A percentile compares a stretch with the other conserved stretches of the same genome.
Conservation (phyloP, 1,140 invertebrate species). For the Lerema accius region DNA sequence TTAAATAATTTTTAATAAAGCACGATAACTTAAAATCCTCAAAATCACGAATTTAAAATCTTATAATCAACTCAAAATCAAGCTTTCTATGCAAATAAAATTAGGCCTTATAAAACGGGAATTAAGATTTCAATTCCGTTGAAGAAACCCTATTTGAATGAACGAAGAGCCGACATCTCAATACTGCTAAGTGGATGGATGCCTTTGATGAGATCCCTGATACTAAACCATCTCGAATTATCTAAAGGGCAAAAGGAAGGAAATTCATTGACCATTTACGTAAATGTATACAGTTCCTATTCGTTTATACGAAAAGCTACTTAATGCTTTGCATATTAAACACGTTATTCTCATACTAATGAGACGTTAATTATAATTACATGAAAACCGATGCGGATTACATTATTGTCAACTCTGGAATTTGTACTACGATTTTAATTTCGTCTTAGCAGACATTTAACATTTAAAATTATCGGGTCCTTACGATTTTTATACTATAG, state of each 20-base stretch:
- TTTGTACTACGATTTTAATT: no score
- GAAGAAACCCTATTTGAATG: constrained; percentile 1
- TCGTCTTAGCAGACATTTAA: no score
- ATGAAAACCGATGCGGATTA: no score
- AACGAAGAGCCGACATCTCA: not conserved
- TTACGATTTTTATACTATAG: no score
- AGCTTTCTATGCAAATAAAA: not conserved
- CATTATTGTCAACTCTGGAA: no score
- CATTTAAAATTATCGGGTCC: no score
- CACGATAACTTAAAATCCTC: no score
- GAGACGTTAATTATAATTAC: no score
- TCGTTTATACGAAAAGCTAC: not conserved
- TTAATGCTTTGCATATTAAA: not conserved
- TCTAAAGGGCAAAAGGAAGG: constrained; percentile 5
- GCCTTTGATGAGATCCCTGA: constrained; percentile 6
- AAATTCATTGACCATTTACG: constrained; percentile 6
- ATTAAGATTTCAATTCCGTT: not conserved
- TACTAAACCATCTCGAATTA: constrained; percentile 17
- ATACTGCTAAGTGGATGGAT: constrained; percentile 6
- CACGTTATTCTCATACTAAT: no score
- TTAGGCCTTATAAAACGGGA: not conserved
- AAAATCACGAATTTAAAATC: no score
- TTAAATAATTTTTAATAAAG: no score
- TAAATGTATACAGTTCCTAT: constrained; percentile 10
- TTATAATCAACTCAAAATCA: no score